A percentile compares a stretch with the other conserved stretches of the same genome.
Conservation (phyloP, 2,113 vertebrate genomes). For the Callionymus lyra region DNA sequence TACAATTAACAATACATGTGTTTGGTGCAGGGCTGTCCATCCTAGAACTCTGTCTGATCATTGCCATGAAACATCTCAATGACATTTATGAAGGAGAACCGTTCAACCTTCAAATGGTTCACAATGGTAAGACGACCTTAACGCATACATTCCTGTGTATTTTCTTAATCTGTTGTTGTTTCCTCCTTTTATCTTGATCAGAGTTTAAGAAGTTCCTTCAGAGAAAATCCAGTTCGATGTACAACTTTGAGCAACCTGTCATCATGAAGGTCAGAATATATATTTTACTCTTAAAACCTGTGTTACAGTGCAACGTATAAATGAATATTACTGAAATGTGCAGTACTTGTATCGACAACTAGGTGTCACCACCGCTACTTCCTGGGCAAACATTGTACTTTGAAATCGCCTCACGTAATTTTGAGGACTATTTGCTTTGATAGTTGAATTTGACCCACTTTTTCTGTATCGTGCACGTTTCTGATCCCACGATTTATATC, state of each 20-base stretch:
- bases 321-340: no score
- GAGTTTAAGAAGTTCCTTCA: constrained; percentile 97
- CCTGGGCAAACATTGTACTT: no score
- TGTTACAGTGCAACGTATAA: no score
- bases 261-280: constrained; percentile 82
- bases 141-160: no score
- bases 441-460: no score
- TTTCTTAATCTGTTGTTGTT: not conserved
- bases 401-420: no score
- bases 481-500: no score
- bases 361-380: not conserved
- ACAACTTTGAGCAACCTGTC: constrained; percentile 89
- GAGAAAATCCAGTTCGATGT: constrained; percentile 83
- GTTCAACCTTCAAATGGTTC: constrained; percentile 97
- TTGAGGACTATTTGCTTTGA: no score
- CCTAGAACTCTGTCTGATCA: constrained; percentile 90
- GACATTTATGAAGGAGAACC: constrained; percentile 90
- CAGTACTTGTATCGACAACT: no score
- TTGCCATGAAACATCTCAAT: constrained; percentile 95
- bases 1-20: no score
- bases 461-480: no score
- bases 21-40: constrained; percentile 77
- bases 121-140: constrained; percentile 81
- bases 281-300: not conserved
- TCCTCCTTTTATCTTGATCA: constrained; percentile 24